Conservation (phyloP, 2,113 vertebrate species). For the Amblyornis subalaris region DNA sequence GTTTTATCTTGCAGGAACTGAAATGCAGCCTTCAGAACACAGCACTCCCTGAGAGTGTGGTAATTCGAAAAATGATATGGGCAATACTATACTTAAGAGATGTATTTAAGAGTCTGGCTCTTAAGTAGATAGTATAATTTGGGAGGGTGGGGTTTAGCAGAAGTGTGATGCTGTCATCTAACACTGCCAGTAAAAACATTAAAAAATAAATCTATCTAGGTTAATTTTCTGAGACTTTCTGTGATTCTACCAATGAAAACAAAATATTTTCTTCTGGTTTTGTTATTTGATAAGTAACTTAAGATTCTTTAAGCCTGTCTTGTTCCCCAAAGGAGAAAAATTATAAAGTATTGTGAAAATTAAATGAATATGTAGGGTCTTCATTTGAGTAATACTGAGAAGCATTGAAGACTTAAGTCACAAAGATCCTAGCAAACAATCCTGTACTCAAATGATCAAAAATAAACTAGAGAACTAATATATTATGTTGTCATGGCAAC, state of each 20-base stretch:
- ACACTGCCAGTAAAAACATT: background rate
- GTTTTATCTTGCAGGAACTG: background rate
- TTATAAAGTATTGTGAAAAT: background rate
- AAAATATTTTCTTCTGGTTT: background rate
- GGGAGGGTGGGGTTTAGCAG: background rate
- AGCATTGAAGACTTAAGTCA: background rate
- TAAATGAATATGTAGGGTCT: background rate
- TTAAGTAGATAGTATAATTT: background rate
- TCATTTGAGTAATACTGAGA: background rate
- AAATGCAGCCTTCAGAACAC: constrained; percentile 7
- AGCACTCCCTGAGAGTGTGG: background rate
- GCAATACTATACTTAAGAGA: background rate
- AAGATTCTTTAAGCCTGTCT: background rate
- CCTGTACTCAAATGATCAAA: background rate
- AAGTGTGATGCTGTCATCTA: background rate
- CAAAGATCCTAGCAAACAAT: background rate
- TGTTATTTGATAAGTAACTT: background rate
- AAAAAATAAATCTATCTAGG: background rate
- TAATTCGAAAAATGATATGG: background rate
- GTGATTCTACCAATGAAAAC: background rate
- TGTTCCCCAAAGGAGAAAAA: background rate
- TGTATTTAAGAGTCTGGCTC: background rate
- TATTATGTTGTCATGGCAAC: constrained; percentile 34
- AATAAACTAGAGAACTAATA: constrained; percentile 28
- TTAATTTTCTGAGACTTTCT: background rate